Conservation (phyloP, 1,140 invertebrate genomes). For the Dermatophagoides farinae region DNA sequence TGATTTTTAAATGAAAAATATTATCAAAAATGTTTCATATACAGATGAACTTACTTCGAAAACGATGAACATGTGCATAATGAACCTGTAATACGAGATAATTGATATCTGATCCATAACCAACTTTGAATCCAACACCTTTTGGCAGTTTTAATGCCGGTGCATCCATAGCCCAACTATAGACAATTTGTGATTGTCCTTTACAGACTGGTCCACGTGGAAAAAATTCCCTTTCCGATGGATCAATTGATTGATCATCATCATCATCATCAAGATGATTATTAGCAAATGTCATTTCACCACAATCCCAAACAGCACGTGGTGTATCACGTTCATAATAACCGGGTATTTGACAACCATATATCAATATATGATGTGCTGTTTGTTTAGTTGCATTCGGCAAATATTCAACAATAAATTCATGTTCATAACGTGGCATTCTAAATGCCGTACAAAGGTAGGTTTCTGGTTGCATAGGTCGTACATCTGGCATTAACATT, state of each 20-base stretch:
- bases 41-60: constrained; percentile 34
- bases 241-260: no score
- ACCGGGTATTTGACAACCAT: constrained; percentile 71
- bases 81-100: constrained; percentile 67
- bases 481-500: constrained; percentile 47
- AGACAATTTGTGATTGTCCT: constrained; percentile 48
- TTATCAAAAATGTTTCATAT: neutral
- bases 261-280: constrained; percentile 21
- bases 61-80: constrained; percentile 51
- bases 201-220: constrained; percentile 22
- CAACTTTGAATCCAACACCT: constrained; percentile 38
- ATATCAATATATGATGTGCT: constrained; percentile 88
- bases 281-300: constrained; percentile 51
- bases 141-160: constrained; percentile 59
- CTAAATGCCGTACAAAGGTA: constrained; percentile 64
- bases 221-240: neutral
- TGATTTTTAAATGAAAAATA: neutral
- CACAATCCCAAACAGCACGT: constrained; percentile 62
- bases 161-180: constrained; percentile 91
- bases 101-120: constrained; percentile 28
- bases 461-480: constrained; percentile 50
- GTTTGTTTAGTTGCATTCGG: constrained; percentile 74
- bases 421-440: constrained; percentile 41
- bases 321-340: constrained; percentile 33
- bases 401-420: constrained; percentile 77